Evolutionary conservation across 2,888 invertebrate genomes (phyloP), one percentile per base, ranked within the genome.

Genomic region (Galeruca laticollis): DNA sequence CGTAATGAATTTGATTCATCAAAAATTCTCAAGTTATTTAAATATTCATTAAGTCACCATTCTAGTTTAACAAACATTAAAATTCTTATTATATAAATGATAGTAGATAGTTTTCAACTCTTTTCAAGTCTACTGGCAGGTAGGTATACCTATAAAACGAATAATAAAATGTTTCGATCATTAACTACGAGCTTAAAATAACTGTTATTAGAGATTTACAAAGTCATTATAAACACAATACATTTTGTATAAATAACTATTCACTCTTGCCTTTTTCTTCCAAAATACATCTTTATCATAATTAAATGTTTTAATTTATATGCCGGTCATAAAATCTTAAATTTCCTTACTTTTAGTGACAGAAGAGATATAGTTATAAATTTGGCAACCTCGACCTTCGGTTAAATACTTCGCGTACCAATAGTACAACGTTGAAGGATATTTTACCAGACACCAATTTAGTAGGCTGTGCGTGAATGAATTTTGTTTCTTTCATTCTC

Each of bases 381-480:
- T 43, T 21, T 60, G 21, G 40, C 21, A 60, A 26, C 40, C 13
- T 40, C 26, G 60, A 21, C 43, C n/a, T 26, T 43, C 47, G 47
- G 49, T 43, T 47, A 51, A 76, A 76, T 76, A 71, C 73, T 75
- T 75, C 69, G 76, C 76, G 74, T 78, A 76, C 76, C 75, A 75
- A 75, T 73, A 76, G 76, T 71, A 73, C 71, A 70, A 73, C 73
- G 67, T 52, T n/a, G 37, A 62, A 74, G 77, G 73, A 75, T 76
- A 75, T 71, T 73, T 71, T 68, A 60, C 68, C 72, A 73, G 72
- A 70, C 75, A 76, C 10, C 76, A 78, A 78, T 78, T 77, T 77
- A 77, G 65, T 66, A 77, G 69, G 72, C 71, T 73, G 73, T 76
- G 76, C 75, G 76, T 77, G 76, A 77, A 78, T 77, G 78, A 76